Evolutionary conservation across 2,113 vertebrate species (phyloP).

Genomic region (Rana temporaria): DNA sequence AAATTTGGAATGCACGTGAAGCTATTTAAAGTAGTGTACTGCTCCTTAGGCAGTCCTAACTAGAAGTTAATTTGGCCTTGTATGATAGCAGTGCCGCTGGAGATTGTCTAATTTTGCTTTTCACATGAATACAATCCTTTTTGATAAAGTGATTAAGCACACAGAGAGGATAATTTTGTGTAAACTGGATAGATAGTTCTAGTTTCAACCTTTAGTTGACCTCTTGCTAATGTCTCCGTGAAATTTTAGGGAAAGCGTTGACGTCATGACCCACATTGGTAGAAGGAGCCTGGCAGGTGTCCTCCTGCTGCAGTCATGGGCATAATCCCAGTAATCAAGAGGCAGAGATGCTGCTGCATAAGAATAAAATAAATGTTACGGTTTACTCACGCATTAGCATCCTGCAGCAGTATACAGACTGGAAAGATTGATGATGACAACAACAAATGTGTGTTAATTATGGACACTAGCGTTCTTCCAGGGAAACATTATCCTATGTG

Average conservation of each 20-base stretch:
- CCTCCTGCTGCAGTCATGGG: background rate
- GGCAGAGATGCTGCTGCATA: background rate
- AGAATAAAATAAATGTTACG: background rate
- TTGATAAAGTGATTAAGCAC: background rate
- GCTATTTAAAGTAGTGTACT: too few relatives aligned
- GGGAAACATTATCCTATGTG: too few relatives aligned
- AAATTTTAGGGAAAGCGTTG: background rate
- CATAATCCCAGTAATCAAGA: constrained; percentile 16
- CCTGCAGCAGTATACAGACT: background rate
- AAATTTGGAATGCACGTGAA: too few relatives aligned
- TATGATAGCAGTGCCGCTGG: background rate
- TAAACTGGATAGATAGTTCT: background rate
- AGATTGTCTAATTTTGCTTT: background rate
- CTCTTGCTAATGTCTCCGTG: background rate
- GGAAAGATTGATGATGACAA: background rate
- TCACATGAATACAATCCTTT: background rate
- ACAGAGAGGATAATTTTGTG: background rate
- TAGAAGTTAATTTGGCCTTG: background rate
- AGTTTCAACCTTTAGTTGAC: background rate
- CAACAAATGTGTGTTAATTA: background rate
- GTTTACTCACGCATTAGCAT: background rate
- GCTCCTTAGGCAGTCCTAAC: too few relatives aligned
- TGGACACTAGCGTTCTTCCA: background rate
- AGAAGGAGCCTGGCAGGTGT: constrained; percentile 1
- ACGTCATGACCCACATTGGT: constrained; percentile 16